A percentile compares a stretch with the other conserved stretches of the same genome.
Evolutionary conservation across 2,113 vertebrate genomes (phyloP).

Genomic region (Campylomormyrus numenius): DNA sequence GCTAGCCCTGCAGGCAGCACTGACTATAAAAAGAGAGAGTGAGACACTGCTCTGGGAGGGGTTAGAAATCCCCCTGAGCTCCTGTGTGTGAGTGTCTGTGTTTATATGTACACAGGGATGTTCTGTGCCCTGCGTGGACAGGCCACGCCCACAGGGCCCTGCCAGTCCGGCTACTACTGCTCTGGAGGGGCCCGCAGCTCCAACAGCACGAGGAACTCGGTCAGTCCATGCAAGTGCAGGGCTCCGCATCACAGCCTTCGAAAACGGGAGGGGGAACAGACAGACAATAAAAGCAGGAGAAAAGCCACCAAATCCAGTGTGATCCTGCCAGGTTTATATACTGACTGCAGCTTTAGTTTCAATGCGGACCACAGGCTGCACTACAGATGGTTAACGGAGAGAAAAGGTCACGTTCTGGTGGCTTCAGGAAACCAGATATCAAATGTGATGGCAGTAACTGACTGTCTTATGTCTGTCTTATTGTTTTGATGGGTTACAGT

Average conservation of each 20-base stretch:
- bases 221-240: neutral
- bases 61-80: neutral
- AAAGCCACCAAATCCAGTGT: neutral
- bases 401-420: neutral
- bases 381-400: neutral
- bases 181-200: slow-evolving; percentile 65
- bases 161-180: slow-evolving; percentile 72
- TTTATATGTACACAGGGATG: slow-evolving; percentile 61
- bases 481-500: neutral
- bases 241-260: neutral
- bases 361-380: neutral
- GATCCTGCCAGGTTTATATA: neutral
- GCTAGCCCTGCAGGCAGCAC: neutral
- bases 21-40: neutral
- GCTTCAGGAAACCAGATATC: neutral
- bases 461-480: neutral
- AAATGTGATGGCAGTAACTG: neutral
- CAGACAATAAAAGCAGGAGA: neutral
- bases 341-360: neutral
- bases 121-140: slow-evolving; percentile 73
- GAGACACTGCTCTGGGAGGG: neutral
- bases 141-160: slow-evolving; percentile 67
- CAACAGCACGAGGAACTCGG: slow-evolving; percentile 40
- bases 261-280: neutral
- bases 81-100: neutral